Conservation (phyloP, 2,888 invertebrate species). For the Amphipoea oculea region DNA sequence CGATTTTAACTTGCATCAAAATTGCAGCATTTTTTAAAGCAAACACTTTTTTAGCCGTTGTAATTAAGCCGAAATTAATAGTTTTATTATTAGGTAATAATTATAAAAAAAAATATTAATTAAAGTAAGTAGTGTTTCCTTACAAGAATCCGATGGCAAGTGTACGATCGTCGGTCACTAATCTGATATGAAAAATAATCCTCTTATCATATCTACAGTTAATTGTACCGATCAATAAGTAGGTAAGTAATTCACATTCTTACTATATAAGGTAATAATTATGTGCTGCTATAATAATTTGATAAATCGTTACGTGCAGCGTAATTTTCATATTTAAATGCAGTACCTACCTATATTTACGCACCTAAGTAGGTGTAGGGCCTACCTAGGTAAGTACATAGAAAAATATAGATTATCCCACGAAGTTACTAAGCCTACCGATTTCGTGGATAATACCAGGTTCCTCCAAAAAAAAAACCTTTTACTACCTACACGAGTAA, state of each 20-base stretch:
- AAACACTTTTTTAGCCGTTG: conserved; percentile 21
- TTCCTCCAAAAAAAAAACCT: no score
- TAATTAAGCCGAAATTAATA: conserved; percentile 15
- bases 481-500: no score
- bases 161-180: conserved; percentile 76
- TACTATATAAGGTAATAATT: conserved; percentile 42
- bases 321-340: neutral
- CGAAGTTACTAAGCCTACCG: no score
- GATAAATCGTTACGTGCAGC: conserved; percentile 30
- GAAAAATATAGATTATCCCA: no score
- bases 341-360: no score
- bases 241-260: conserved; percentile 62
- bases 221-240: conserved; percentile 78
- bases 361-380: no score
- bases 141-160: conserved; percentile 79
- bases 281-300: conserved; percentile 48
- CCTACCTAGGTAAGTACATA: no score
- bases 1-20: conserved; percentile 32
- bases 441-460: no score
- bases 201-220: conserved; percentile 81
- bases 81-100: conserved; percentile 16
- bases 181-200: conserved; percentile 82
- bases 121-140: conserved; percentile 69
- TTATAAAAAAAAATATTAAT: conserved; percentile 30
- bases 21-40: neutral